Base-by-base conservation (phyloP, 1,140 invertebrate genomes). In the Diploscapter pachys region DNA sequence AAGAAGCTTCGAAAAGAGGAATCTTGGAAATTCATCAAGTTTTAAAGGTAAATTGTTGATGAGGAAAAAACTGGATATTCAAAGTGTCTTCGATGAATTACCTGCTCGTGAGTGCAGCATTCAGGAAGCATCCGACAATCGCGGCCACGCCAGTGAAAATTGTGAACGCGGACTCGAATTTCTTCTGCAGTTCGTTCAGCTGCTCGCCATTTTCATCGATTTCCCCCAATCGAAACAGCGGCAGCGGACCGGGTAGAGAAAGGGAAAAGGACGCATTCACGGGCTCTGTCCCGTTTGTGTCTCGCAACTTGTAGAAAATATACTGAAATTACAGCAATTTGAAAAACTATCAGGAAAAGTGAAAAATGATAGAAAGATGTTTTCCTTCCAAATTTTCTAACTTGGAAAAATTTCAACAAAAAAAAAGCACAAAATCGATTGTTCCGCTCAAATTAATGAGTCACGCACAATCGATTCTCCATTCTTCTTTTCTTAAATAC, bases 231-330 rank as follows among this genome's bases (percentile, higher is more conserved):
- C 31, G 31, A 2, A 2, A 4, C 51, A 8, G 5, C 2, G 6
- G 48, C 2, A 5, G 48, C 62, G 6, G n/a, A 5, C 31, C 31
- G 31, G 31, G 31, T 31, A 31, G 31, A 1, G 31, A 31, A 31
- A 31, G 31, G 31, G 31, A 63, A 63, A 63, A 4, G 2, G 48
- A 50, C 48, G 51, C 4, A 51, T 63, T 63, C 5, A 63, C n/a
- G 6, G 4, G 57, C 53, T 64, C 13, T 4, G 11, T 3, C 5
- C 53, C 56, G 49, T 13, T 54, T 0, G 53, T 51, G 57, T 76
- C 72, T 52, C 75, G 68, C 48, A 76, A 59, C 68, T 76, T 76
- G 52, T 72, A 76, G 62, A 66, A 70, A 61, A 76, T 72, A 62
- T 76, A 76, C 75, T 76, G 64, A 2, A 76, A 72, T 65, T 13